phyloP scores from a whole-genome alignment of 2,113 vertebrate species.

The Gambusia holbrooki region DNA sequence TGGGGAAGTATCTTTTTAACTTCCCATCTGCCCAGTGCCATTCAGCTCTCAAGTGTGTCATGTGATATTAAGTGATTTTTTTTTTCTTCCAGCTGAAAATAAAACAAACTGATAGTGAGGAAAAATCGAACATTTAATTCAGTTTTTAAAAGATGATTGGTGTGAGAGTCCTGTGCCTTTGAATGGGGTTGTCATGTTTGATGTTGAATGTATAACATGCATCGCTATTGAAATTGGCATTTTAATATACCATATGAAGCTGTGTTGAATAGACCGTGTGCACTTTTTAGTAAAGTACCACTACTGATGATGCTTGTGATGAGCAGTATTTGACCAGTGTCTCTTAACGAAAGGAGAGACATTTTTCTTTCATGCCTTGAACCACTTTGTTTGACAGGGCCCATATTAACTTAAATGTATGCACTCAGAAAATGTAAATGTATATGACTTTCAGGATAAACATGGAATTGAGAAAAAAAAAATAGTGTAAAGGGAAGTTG shows the following conservation, averaged over 20 bases:
- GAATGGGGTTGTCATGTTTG: conserved; percentile 90
- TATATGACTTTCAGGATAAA: conserved; percentile 77
- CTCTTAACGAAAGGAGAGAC: conserved; percentile 78
- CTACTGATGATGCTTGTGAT: conserved; percentile 90
- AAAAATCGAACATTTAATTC: conserved; percentile 51
- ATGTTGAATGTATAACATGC: conserved; percentile 93
- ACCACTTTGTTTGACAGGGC: conserved; percentile 64
- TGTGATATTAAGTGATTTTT: conserved; percentile 72
- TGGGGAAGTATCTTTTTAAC: conserved; percentile 25
- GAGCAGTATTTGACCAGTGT: conserved; percentile 82
- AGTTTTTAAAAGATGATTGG: conserved; percentile 70
- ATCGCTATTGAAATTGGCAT: conserved; percentile 84
- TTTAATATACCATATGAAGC: conserved; percentile 83
- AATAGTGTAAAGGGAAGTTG: conserved; percentile 84
- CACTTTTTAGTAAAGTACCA: conserved; percentile 87
- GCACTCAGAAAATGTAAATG: conserved; percentile 85
- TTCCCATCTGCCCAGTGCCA: conserved; percentile 82
- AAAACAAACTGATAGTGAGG: conserved; percentile 69
- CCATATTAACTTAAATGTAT: conserved; percentile 79
- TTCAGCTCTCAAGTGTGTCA: conserved; percentile 76
- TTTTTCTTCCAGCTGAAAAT: conserved; percentile 37
- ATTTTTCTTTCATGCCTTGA: conserved; percentile 69
- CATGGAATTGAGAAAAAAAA: conserved; percentile 49
- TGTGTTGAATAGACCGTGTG: conserved; percentile 85
- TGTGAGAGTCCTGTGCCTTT: conserved; percentile 95